Evolutionary conservation across 2,797 vertebrate genomes (phyloP).

Genomic region (Neostethus bicornis): DNA sequence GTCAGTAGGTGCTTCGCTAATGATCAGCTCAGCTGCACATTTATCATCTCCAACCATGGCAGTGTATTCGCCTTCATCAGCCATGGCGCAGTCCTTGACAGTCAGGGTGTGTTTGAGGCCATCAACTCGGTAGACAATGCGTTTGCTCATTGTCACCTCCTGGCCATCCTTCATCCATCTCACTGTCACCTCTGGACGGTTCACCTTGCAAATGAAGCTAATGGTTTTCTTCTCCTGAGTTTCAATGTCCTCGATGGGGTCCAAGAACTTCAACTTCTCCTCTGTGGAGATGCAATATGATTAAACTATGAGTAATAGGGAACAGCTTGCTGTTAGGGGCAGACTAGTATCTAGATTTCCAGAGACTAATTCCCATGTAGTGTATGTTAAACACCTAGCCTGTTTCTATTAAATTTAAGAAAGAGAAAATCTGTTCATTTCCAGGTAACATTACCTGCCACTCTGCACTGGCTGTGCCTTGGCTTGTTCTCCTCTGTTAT

Average conservation of each 20-base stretch:
- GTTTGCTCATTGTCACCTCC: constrained; percentile 89
- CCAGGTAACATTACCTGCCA: constrained; percentile 81
- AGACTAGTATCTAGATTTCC: too few species aligned
- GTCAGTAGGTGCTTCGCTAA: constrained; percentile 96
- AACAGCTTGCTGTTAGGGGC: too few species aligned
- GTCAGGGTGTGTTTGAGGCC: constrained; percentile 93
- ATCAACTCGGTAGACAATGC: constrained; percentile 89
- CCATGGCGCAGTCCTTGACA: constrained; percentile 92
- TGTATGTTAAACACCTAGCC: too few species aligned
- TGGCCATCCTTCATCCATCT: constrained; percentile 92
- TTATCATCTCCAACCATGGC: constrained; percentile 90
- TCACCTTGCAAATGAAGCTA: constrained; percentile 94
- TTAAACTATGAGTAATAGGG: background rate
- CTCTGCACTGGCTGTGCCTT: constrained; percentile 85
- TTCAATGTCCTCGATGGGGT: constrained; percentile 93
- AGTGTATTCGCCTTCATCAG: constrained; percentile 95
- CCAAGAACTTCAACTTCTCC: constrained; percentile 91
- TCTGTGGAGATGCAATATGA: constrained; percentile 73
- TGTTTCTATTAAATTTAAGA: too few species aligned
- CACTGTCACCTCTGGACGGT: constrained; percentile 90
- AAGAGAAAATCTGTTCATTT: too few species aligned
- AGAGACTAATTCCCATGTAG: too few species aligned
- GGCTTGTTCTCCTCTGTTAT: constrained; percentile 90
- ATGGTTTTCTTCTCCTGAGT: constrained; percentile 97
- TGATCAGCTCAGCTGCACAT: constrained; percentile 92